Conservation (phyloP, 2,113 vertebrate species). For the Anarhynchus alexandrinus region DNA sequence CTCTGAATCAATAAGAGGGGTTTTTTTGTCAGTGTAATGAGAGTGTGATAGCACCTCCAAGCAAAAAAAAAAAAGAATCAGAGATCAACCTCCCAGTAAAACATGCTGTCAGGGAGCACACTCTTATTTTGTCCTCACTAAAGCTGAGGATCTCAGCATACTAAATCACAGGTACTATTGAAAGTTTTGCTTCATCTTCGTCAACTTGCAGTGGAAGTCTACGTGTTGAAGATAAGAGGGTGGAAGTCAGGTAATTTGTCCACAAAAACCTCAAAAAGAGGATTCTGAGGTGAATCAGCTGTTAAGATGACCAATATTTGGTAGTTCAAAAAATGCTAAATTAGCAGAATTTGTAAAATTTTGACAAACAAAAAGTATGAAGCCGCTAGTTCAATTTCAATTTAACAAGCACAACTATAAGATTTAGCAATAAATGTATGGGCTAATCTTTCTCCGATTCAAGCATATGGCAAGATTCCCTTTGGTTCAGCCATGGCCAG, state of each 20-base stretch:
- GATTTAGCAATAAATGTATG: background rate
- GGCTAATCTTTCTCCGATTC: background rate
- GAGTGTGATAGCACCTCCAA: background rate
- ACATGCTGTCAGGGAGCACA: background rate
- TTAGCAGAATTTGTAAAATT: background rate
- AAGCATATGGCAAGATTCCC: background rate
- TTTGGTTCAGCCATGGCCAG: background rate
- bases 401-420: background rate
- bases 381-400: background rate
- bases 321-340: background rate
- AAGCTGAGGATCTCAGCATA: background rate
- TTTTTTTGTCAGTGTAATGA: background rate
- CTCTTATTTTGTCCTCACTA: background rate
- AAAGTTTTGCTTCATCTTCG: background rate
- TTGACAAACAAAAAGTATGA: background rate
- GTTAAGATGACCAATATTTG: background rate
- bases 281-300: background rate
- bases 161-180: background rate
- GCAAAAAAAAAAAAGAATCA: background rate
- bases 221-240: rapidly evolving
- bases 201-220: background rate
- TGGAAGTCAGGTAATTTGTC: background rate
- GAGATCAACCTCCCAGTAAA: background rate
- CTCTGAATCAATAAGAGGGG: background rate
- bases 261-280: background rate